Evolutionary conservation across 2,888 invertebrate genomes (phyloP).

Genomic region (Agonopterix heracliana): DNA sequence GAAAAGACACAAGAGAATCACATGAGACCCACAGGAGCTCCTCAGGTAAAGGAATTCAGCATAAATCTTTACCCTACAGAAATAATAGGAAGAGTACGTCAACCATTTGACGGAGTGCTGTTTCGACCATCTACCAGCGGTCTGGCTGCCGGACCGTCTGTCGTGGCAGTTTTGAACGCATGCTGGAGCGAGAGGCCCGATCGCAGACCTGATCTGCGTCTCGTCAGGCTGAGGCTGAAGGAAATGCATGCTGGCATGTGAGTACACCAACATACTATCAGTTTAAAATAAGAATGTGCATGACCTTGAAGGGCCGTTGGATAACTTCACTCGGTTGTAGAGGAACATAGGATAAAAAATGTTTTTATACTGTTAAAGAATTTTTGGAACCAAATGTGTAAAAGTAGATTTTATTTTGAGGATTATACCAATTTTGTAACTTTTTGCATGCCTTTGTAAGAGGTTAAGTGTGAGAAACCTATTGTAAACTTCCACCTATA

Average conservation of each 20-base stretch:
- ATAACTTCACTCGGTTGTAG: too few species aligned
- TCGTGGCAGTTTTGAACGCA: conserved; percentile 81
- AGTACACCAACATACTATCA: conserved; percentile 29
- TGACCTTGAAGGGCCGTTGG: too few species aligned
- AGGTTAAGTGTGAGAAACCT: too few species aligned
- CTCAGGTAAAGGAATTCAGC: too few species aligned
- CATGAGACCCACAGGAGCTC: too few species aligned
- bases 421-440: too few species aligned
- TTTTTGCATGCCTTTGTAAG: too few species aligned
- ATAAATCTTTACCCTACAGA: conserved; percentile 41
- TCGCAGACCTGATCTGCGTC: conserved; percentile 84
- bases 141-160: conserved; percentile 83
- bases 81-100: conserved; percentile 76
- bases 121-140: conserved; percentile 81
- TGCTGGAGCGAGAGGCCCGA: conserved; percentile 92
- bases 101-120: conserved; percentile 66
- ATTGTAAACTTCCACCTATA: too few species aligned
- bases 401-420: too few species aligned
- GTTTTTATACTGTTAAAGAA: not conserved
- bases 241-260: conserved; percentile 86
- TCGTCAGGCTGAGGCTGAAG: conserved; percentile 84
- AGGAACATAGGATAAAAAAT: not conserved
- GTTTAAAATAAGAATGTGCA: too few species aligned
- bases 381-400: too few species aligned
- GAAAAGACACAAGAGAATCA: too few species aligned